Percentiles rank a stretch among this genome's conserved stretches.
Evolutionary conservation across 64 coral and sea anemone genomes (phyloP).

Genomic region (Hydrozoanthus tunicans): DNA sequence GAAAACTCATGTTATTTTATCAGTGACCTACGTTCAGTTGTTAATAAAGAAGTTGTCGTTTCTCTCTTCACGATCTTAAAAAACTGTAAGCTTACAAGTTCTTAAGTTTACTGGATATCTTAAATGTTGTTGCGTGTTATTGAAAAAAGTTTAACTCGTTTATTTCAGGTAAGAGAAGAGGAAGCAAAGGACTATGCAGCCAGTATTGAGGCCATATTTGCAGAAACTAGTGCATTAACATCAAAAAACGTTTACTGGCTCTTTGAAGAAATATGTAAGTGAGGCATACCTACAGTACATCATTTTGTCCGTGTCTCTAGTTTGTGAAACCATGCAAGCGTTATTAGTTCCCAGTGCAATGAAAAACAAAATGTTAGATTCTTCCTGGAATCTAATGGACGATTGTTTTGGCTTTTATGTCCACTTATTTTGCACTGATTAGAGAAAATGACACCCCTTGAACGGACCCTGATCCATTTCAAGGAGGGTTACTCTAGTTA

Average conservation of each 20-base stretch:
- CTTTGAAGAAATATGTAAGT: constrained; percentile 98
- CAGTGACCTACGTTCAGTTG: too few species aligned
- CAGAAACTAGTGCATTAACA: constrained; percentile 95
- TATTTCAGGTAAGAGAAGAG: constrained; percentile 65
- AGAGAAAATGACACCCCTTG: too few species aligned
- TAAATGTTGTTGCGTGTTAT: neutral
- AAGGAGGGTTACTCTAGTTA: too few species aligned
- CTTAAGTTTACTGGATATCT: too few species aligned
- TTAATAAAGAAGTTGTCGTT: too few species aligned
- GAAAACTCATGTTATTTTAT: too few species aligned
- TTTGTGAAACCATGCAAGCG: too few species aligned
- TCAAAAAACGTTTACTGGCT: constrained; percentile 94
- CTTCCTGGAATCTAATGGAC: too few species aligned
- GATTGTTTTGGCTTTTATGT: too few species aligned
- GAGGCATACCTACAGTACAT: neutral
- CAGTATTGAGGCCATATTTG: constrained; percentile 95
- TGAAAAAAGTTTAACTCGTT: neutral
- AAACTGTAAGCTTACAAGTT: neutral
- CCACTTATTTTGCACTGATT: too few species aligned
- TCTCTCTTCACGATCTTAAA: neutral
- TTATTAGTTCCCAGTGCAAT: neutral
- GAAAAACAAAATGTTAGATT: too few species aligned
- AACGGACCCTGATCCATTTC: too few species aligned
- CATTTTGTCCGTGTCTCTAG: neutral
- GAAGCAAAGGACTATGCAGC: constrained; percentile 89